Conservation (phyloP, 2,888 invertebrate genomes). For the Eudemis profundana region DNA sequence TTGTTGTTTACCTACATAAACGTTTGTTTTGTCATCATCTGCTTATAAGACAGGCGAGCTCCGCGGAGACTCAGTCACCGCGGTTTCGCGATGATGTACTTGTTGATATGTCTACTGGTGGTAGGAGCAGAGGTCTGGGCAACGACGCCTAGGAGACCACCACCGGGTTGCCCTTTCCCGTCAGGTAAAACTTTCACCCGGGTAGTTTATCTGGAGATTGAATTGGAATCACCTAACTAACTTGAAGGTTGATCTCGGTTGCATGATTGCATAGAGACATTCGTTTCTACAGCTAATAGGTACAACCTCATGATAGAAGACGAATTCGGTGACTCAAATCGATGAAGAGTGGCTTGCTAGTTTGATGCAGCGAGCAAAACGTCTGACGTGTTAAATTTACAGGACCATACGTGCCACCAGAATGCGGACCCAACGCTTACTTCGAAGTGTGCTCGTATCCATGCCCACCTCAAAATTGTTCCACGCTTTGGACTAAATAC, state of each 20-base stretch:
- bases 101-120: neutral
- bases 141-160: neutral
- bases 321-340: neutral
- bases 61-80: neutral
- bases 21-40: neutral
- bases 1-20: neutral
- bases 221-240: too few relatives aligned
- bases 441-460: constrained; percentile 1
- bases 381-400: neutral
- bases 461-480: constrained; percentile 7
- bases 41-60: neutral
- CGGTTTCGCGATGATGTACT: neutral
- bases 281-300: too few relatives aligned
- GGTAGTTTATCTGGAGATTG: too few relatives aligned
- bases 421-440: neutral
- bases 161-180: neutral
- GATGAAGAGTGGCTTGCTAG: neutral
- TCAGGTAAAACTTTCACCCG: neutral
- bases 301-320: neutral
- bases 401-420: constrained; percentile 5
- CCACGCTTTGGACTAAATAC: constrained; percentile 3
- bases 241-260: too few relatives aligned
- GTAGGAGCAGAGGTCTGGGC: neutral
- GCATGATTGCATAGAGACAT: too few relatives aligned
- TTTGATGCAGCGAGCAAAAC: neutral